phyloP scores from a whole-genome alignment of 2,113 vertebrate species.

The Lutjanus erythropterus region DNA sequence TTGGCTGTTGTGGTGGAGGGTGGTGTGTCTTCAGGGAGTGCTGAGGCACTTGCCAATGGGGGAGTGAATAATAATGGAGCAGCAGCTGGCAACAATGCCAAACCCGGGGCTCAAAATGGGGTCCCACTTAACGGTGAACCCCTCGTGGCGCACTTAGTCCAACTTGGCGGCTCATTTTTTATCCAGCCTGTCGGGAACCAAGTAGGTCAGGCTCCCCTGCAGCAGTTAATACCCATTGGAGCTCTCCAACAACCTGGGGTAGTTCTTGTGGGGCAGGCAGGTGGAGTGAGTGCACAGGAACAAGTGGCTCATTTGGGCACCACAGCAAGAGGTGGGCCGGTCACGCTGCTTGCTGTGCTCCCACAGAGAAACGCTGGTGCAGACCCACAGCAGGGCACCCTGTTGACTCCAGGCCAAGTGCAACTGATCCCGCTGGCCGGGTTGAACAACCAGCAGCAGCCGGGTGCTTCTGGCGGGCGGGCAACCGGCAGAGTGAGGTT shows the following conservation, averaged over 20 bases:
- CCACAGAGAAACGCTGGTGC: conserved; percentile 59
- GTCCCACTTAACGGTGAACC: conserved; percentile 59
- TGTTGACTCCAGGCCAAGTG: conserved; percentile 60
- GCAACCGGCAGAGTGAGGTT: conserved; percentile 46
- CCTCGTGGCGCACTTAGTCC: conserved; percentile 68
- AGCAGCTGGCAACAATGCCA: conserved; percentile 62
- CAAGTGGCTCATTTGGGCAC: conserved; percentile 52
- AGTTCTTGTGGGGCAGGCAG: conserved; percentile 55
- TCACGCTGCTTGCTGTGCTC: conserved; percentile 59
- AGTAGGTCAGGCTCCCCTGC: conserved; percentile 53
- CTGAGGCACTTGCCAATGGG: conserved; percentile 68
- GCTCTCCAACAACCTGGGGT: conserved; percentile 61
- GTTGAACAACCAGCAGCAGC: conserved; percentile 60
- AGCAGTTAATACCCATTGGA: conserved; percentile 65
- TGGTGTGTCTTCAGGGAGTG: conserved; percentile 76
- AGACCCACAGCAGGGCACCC: conserved; percentile 52
- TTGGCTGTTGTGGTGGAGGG: conserved; percentile 63
- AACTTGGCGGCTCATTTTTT: conserved; percentile 68
- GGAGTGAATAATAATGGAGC: conserved; percentile 61
- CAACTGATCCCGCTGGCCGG: conserved; percentile 63
- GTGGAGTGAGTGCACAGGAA: conserved; percentile 54
- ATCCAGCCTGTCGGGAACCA: conserved; percentile 71
- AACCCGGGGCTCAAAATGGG: conserved; percentile 63
- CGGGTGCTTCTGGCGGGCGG: conserved; percentile 11
- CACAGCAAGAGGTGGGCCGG: conserved; percentile 49